phyloP scores from a whole-genome alignment of 2,888 invertebrate genomes.

The Trachelus tabidus region DNA sequence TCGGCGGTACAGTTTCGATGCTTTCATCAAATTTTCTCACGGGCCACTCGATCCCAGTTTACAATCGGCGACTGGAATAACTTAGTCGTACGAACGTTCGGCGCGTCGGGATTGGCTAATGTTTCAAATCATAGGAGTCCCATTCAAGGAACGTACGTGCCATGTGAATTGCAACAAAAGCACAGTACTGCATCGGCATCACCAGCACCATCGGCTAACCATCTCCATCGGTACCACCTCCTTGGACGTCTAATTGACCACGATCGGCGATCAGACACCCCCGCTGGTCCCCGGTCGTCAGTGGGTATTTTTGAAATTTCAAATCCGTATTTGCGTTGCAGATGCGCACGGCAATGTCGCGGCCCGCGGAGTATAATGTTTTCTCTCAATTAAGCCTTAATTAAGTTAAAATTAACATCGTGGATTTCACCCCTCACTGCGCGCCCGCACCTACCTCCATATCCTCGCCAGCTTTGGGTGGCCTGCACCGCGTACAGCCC shows the following conservation, averaged over 20 bases:
- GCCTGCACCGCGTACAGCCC: constrained; percentile 59
- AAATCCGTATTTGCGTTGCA: constrained; percentile 66
- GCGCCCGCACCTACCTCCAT: constrained; percentile 40
- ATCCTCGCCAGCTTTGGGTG: constrained; percentile 58
- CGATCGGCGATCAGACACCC: constrained; percentile 57
- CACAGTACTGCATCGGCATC: not conserved
- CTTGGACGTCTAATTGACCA: constrained; percentile 57
- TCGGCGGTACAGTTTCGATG: not conserved
- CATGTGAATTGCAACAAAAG: not conserved
- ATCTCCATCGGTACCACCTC: constrained; percentile 29
- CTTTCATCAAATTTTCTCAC: not conserved
- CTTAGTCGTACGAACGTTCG: not conserved
- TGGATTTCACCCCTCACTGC: constrained; percentile 57
- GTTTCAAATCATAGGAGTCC: constrained; percentile 53
- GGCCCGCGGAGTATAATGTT: constrained; percentile 62
- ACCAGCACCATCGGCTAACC: constrained; percentile 2
- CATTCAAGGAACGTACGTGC: constrained; percentile 56
- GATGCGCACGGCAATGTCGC: constrained; percentile 62
- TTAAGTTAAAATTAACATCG: constrained; percentile 67
- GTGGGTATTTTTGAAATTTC: constrained; percentile 63
- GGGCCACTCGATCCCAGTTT: not conserved
- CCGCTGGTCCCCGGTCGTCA: constrained; percentile 25
- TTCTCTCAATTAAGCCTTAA: constrained; percentile 67
- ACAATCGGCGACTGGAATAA: not conserved
- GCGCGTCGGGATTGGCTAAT: constrained; percentile 42